Base-by-base conservation (phyloP, 64 coral and sea anemone genomes). In the Montipora capricornis region DNA sequence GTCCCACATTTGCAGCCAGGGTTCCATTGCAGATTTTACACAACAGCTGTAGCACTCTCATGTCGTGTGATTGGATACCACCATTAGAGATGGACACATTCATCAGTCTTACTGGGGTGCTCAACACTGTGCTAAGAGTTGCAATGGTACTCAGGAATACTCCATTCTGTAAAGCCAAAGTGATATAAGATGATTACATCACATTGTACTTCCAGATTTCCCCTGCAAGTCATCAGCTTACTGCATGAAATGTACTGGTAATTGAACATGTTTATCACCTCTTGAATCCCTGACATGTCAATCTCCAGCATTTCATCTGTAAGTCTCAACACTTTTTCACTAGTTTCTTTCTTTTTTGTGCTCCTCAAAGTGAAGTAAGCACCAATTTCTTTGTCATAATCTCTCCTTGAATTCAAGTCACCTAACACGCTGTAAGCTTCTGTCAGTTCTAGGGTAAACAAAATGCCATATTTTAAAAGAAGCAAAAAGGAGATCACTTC, bases 321-420 rank as follows among this genome's bases (percentile, higher is more conserved):
- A 46, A 97, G 78, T 5, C 82, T 80, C 10, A 97, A 47, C 3
- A 97, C 92, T 69, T 92, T 97, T 68, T 94, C 82, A 46, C 78
- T 79, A 89, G 59, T 73, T 17, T 83, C 68, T 50, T 86, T 94
- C 88, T 95, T 95, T 49, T 69, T 84, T 69, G 84, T 64, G 37
- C 89, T 92, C 9, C 96, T 97, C 92, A 95, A 88, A 44, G 91
- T 94, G 50, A 95, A 92, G 62, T 97, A 97, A 44, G 96, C 94
- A 37, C 96, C 96, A 49, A 88, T 97, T 79, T 97, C 89, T 74
- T 95, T 97, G 80, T 97, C 96, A 89, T 97, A 95, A 22, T 97
- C 89, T 68, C 96, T 94, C 45, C 96, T 94, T 70, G 96, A 79
- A 68, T 88, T 90, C 44, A 97, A 47, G 47, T 89, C 95, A 47